Evolutionary conservation across 2,797 vertebrate genomes (phyloP).

Genomic region (Enteromius paludinosus): DNA sequence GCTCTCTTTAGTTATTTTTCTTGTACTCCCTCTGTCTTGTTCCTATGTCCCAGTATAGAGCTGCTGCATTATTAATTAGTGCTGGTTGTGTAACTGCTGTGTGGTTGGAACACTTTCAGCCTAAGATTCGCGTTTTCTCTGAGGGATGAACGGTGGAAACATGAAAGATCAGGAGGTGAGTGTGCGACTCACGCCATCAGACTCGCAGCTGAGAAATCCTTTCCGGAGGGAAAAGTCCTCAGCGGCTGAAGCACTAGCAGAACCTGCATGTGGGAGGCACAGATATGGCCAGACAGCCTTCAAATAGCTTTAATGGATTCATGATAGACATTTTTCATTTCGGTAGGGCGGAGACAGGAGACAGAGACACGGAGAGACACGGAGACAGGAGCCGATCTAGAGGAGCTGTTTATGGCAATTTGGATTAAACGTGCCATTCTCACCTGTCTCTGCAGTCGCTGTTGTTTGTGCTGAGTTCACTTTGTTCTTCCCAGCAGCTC

Average conservation of each 20-base stretch:
- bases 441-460: background rate
- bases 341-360: too few relatives aligned
- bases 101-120: constrained; percentile 31
- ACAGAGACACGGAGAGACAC: too few relatives aligned
- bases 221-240: constrained; percentile 14
- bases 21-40: background rate
- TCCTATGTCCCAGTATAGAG: constrained; percentile 44
- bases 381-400: background rate
- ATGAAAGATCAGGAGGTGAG: constrained; percentile 30
- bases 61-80: constrained; percentile 57
- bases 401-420: constrained; percentile 7
- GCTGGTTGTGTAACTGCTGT: constrained; percentile 53
- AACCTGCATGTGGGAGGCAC: background rate
- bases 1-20: constrained; percentile 24
- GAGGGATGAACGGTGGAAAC: constrained; percentile 6
- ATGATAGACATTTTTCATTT: background rate
- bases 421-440: background rate
- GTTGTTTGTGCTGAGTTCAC: background rate
- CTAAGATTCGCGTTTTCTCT: constrained; percentile 28
- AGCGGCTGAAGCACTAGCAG: background rate
- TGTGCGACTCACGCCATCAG: constrained; percentile 3
- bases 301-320: constrained; percentile 1
- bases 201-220: constrained; percentile 1
- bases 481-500: background rate
- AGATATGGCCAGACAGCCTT: constrained; percentile 26